Evolutionary conservation across 2,888 invertebrate genomes (phyloP).

Genomic region (Conistra vaccinii): DNA sequence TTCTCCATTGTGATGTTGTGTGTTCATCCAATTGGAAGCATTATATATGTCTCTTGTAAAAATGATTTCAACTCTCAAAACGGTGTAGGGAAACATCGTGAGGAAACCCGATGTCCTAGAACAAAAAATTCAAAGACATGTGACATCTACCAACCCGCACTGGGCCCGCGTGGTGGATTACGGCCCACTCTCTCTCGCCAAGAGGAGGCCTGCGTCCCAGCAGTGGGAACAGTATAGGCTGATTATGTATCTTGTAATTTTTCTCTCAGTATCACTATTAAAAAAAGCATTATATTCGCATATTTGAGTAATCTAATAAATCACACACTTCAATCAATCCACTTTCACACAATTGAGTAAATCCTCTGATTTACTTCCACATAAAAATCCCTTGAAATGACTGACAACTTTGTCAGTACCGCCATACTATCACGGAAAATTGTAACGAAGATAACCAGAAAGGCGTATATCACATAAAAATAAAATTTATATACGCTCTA

Average conservation of each 20-base stretch:
- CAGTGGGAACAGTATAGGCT: too few relatives aligned
- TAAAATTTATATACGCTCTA: conserved; percentile 79
- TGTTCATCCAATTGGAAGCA: background rate
- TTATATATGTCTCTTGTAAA: too few relatives aligned
- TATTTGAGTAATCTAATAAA: background rate
- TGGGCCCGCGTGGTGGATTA: too few relatives aligned
- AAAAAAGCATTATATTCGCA: background rate
- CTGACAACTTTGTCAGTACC: conserved; percentile 66
- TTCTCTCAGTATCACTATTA: background rate
- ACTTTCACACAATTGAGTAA: background rate
- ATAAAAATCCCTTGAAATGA: conserved; percentile 45
- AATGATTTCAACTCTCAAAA: too few relatives aligned
- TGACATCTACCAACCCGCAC: too few relatives aligned
- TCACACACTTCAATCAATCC: background rate
- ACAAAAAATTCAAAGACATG: too few relatives aligned
- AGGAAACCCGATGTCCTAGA: too few relatives aligned
- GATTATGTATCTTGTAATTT: background rate
- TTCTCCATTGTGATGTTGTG: background rate
- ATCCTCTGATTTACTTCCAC: conserved; percentile 18
- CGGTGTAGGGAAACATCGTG: too few relatives aligned
- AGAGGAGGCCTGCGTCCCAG: too few relatives aligned
- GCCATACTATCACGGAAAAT: conserved; percentile 67
- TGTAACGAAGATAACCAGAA: conserved; percentile 70
- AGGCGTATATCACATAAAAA: conserved; percentile 75
- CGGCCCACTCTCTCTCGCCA: too few relatives aligned